phyloP scores from a whole-genome alignment of 2,113 vertebrate genomes.

The Scopus umbretta region DNA sequence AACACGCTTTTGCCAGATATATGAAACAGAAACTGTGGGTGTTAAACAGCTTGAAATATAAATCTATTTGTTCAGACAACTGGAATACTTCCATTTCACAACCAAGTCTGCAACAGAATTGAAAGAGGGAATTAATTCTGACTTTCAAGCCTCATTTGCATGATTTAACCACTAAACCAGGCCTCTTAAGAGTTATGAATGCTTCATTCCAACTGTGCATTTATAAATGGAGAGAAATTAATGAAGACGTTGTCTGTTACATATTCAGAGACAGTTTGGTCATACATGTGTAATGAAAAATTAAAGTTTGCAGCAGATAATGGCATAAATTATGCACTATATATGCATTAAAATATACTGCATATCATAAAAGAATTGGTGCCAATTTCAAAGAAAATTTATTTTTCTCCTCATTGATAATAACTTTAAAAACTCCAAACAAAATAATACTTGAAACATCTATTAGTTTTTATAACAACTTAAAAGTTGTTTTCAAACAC shows the following conservation, averaged over 20 bases:
- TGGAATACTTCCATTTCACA: not conserved
- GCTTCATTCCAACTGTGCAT: not conserved
- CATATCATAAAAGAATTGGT: not conserved
- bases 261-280: not conserved
- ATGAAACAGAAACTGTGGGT: not conserved
- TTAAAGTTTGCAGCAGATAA: not conserved
- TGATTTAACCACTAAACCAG: not conserved
- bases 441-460: not conserved
- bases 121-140: not conserved
- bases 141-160: not conserved
- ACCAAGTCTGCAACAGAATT: not conserved
- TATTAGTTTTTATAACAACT: too few relatives aligned
- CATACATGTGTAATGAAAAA: not conserved
- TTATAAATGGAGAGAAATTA: not conserved
- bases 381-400: not conserved
- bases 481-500: not conserved
- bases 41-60: not conserved
- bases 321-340: not conserved
- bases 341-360: not conserved
- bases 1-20: not conserved
- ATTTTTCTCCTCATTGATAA: not conserved
- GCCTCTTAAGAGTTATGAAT: not conserved
- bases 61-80: not conserved
- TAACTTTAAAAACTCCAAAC: not conserved
- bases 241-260: not conserved